Conservation (phyloP, 1,140 invertebrate species). For the Saccostrea echinata region DNA sequence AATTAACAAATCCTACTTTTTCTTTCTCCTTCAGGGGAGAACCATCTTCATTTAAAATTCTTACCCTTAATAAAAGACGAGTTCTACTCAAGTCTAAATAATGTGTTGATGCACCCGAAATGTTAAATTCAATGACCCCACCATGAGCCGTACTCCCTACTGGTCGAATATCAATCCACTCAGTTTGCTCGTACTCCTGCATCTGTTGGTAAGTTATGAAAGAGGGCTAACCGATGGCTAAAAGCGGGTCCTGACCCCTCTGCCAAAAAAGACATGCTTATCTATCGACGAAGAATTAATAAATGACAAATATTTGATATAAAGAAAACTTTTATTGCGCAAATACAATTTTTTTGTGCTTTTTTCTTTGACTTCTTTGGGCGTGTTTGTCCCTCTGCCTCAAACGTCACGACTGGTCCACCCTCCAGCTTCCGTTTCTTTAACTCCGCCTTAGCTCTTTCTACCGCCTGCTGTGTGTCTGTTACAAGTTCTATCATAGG, state of each 20-base stretch:
- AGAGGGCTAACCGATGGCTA: constrained; percentile 18
- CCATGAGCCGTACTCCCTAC: constrained; percentile 24
- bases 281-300: background rate
- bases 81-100: constrained; percentile 32
- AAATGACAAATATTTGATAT: background rate
- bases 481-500: constrained; percentile 35
- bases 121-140: constrained; percentile 37
- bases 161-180: constrained; percentile 40
- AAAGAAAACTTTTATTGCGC: background rate
- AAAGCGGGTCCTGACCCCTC: constrained; percentile 31
- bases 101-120: constrained; percentile 18
- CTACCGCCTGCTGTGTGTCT: constrained; percentile 29
- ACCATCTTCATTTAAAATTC: constrained; percentile 35
- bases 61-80: constrained; percentile 3
- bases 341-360: background rate
- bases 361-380: background rate
- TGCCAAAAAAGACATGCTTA: constrained; percentile 38
- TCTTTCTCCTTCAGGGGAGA: background rate
- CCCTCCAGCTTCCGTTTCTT: constrained; percentile 38
- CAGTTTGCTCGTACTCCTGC: constrained; percentile 43
- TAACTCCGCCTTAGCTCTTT: constrained; percentile 40
- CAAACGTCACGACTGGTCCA: constrained; percentile 7
- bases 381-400: background rate
- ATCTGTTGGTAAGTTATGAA: constrained; percentile 43
- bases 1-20: constrained; percentile 41